These are phyloP conservation scores for Synergus itoensis DNA, from an alignment of 2,888 invertebrate species.

Conservation along the genomic window DNA sequence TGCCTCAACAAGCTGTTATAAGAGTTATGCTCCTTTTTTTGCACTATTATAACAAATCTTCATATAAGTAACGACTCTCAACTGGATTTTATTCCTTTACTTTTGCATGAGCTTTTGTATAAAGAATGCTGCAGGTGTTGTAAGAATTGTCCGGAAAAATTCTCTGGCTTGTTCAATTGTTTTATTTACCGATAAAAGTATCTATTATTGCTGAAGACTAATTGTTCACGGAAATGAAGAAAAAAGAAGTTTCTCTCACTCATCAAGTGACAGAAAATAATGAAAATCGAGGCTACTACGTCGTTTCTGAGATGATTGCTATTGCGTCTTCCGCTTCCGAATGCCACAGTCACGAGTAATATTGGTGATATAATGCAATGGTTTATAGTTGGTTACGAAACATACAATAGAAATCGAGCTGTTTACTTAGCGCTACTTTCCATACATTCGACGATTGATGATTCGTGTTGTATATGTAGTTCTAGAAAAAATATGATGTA, in stretches of 20 bases:
- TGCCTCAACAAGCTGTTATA: background rate
- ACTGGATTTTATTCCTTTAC: background rate
- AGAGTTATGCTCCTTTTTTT: background rate
- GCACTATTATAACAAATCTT: background rate
- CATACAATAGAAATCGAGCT: background rate
- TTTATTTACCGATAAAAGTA: background rate
- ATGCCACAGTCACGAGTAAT: background rate
- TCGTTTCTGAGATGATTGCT: background rate
- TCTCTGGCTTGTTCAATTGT: background rate
- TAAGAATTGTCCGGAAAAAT: background rate
- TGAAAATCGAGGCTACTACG: background rate
- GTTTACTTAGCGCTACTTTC: background rate
- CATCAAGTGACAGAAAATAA: background rate
- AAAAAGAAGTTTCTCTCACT: background rate
- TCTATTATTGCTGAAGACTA: background rate
- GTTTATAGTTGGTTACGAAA: background rate
- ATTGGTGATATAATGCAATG: background rate
- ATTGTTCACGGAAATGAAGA: background rate
- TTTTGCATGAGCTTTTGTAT: too few species aligned
- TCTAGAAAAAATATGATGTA: background rate
- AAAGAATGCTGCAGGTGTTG: background rate
- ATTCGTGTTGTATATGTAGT: background rate
- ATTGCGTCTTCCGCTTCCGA: constrained; percentile 3
- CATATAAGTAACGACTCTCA: background rate
- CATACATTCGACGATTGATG: background rate